These are phyloP conservation scores for Nannospalax galili DNA, from an alignment of 2,113 vertebrate species.

Conservation along the genomic window DNA sequence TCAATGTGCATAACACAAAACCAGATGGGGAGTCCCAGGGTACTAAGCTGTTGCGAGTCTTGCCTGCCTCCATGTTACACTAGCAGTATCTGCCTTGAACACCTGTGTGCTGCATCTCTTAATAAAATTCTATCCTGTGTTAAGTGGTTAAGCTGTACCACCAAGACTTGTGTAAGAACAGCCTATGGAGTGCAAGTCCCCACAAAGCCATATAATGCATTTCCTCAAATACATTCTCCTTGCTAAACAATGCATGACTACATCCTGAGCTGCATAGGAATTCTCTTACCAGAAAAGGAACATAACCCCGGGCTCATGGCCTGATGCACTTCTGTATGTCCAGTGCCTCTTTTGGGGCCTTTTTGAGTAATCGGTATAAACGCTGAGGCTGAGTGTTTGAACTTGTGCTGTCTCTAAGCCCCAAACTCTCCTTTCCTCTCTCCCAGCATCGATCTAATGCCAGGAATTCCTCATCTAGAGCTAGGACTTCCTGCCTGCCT, in stretches of 20 bases:
- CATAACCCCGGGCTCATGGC: background rate
- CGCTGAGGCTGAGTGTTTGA: background rate
- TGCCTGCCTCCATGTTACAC: background rate
- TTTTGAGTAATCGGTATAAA: background rate
- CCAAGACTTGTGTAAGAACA: background rate
- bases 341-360: accelerated
- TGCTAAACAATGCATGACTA: background rate
- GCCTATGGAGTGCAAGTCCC: background rate
- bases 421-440: no score
- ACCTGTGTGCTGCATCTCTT: background rate
- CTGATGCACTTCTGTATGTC: background rate
- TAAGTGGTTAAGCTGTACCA: no score
- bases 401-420: background rate
- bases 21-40: no score
- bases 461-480: background rate
- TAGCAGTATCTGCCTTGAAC: no score
- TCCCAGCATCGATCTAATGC: no score
- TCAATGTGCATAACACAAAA: background rate
- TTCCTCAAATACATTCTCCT: background rate
- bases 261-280: background rate
- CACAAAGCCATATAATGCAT: background rate
- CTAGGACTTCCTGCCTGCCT: no score
- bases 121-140: no score
- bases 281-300: background rate
- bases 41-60: background rate